Percentiles rank a stretch among this genome's conserved stretches.
These are phyloP conservation scores for Hippasteria phrygiana DNA, from an alignment of 53 echinoderm and acorn worm species.

Conservation along the genomic window DNA sequence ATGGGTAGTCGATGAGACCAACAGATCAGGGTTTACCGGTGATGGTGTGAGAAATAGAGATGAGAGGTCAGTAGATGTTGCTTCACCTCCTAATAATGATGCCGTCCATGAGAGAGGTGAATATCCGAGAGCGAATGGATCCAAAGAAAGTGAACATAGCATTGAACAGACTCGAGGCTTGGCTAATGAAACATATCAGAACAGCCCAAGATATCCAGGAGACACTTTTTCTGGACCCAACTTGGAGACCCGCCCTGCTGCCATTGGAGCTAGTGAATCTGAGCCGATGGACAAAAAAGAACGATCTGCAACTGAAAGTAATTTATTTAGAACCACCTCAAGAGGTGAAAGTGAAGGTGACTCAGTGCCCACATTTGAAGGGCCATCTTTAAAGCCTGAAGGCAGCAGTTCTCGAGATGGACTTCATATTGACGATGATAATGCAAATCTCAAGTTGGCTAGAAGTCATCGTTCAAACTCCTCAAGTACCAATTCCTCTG, in stretches of 20 bases:
- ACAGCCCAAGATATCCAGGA: not conserved
- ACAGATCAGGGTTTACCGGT: conserved; percentile 12
- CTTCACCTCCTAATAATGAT: not conserved
- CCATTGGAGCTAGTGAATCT: not conserved
- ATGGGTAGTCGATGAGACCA: conserved; percentile 18
- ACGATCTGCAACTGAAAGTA: not conserved
- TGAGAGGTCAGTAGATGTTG: not conserved
- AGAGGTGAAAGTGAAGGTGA: not conserved
- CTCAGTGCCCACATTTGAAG: not conserved
- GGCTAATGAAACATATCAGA: too few species aligned
- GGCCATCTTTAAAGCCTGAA: not conserved
- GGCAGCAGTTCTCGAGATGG: not conserved
- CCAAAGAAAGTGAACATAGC: not conserved
- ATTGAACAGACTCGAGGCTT: not conserved
- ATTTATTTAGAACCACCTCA: too few species aligned
- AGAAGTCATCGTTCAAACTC: not conserved
- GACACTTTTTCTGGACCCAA: not conserved
- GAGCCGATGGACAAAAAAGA: not conserved
- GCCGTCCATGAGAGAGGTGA: too few species aligned
- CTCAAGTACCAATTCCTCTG: not conserved
- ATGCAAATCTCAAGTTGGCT: not conserved
- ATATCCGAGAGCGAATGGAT: not conserved
- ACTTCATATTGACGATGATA: not conserved
- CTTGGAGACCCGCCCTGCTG: not conserved
- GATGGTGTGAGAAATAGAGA: not conserved